Evolutionary conservation across 2,888 invertebrate species (phyloP), one percentile per base, ranked within the genome.

Genomic region (Dascillus cervinus): DNA sequence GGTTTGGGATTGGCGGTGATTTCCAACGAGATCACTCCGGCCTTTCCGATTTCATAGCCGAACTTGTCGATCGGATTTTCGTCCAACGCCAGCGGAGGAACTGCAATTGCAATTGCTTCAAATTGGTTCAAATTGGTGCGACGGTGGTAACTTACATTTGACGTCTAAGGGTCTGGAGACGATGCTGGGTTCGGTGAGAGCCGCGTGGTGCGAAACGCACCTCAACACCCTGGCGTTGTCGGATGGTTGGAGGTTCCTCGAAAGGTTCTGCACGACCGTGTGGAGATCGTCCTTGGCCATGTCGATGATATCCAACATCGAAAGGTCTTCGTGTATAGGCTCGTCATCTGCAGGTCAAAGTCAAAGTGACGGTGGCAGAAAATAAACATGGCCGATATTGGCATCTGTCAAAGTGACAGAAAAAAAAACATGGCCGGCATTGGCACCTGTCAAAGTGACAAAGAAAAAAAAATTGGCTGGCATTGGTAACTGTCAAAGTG

Each of bases 1-100:
- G 87, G 87, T 27, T 67, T 66, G 0, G 88, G 87, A 62, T 83
- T 79, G 8, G 85, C 74, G 3, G 77, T 68, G 13, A 87, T 70
- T 1, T 79, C 79, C n/a, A 87, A 75, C 42, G 78, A 79, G 29
- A 88, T 75, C 2, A 72, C 67, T 1, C 82, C 86, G n/a, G 75
- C 73, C 21, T 73, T 72, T 3, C 82, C 82, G 40, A 86, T 65
- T 38, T 79, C 79, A 37, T 82, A 75, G 0, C 85, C 87, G 56
- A 85, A 86, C 33, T 79, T 77, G 17, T 79, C 77, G 36, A 75
- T 71, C 0, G 69, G 63, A 6, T 75, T 70, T n/a, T n/a, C n/a
- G 14, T 69, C 66, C 13, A 69, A 67, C 23, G 75, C 71, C 31
- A 75, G 67, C 1, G 85, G 85, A 0, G 76, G 69, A 62, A 79